These are phyloP conservation scores for Aphidius gifuensis DNA, from an alignment of 1,140 invertebrate genomes.

Conservation along the genomic window DNA sequence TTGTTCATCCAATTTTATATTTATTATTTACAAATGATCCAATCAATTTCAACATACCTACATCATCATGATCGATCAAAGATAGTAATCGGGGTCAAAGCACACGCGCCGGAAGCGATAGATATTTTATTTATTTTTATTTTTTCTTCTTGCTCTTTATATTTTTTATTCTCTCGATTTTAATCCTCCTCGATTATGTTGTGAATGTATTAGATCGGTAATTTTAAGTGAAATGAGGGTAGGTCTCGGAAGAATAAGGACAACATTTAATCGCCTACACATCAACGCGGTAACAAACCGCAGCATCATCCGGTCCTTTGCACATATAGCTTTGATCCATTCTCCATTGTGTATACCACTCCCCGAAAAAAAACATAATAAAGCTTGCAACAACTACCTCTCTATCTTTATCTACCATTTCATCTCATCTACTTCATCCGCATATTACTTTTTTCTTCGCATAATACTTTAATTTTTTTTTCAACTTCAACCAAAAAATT, in stretches of 20 bases:
- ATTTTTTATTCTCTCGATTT: constrained; percentile 6
- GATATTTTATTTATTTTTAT: background rate
- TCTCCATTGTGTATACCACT: background rate
- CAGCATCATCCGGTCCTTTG: constrained; percentile 29
- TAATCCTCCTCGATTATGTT: background rate
- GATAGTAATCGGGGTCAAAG: constrained; percentile 5
- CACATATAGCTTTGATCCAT: constrained; percentile 19
- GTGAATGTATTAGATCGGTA: constrained; percentile 14
- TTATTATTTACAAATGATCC: background rate
- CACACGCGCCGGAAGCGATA: constrained; percentile 10
- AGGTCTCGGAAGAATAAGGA: constrained; percentile 9
- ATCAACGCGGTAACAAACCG: constrained; percentile 22
- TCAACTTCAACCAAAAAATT: background rate
- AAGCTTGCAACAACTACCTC: background rate
- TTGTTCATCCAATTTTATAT: too few species aligned
- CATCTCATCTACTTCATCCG: constrained; percentile 1
- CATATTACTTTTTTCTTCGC: constrained; percentile 14
- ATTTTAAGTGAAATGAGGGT: constrained; percentile 13
- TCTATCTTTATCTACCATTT: constrained; percentile 7
- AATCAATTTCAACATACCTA: constrained; percentile 2
- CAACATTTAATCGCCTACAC: too few species aligned
- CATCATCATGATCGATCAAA: background rate
- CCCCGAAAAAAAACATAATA: too few species aligned
- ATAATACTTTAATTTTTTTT: constrained; percentile 1
- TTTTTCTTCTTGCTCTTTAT: too few species aligned